Percentiles rank a stretch among this genome's conserved stretches.
phyloP scores from a whole-genome alignment of 2,113 vertebrate species.

The Eudyptes chrysolophus region DNA sequence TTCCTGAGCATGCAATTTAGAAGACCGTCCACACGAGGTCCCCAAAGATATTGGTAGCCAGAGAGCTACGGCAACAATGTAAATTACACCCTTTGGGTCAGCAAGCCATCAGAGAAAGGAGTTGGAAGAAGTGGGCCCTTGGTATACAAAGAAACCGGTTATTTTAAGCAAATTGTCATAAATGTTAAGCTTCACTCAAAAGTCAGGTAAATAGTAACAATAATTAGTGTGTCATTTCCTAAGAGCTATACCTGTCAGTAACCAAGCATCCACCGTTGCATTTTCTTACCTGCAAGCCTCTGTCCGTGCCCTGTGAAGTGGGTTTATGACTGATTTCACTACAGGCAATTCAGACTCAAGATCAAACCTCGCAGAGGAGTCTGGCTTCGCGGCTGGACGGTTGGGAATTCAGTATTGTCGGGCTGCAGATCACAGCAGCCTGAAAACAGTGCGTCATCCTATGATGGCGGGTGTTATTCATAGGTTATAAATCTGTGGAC shows the following conservation, averaged over 20 bases:
- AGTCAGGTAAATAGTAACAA: not conserved
- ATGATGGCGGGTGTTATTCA: not conserved
- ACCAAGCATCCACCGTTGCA: not conserved
- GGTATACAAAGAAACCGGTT: not conserved
- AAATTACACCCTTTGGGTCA: too few relatives aligned
- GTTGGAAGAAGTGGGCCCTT: not conserved
- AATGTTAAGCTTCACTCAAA: not conserved
- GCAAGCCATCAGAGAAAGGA: fast-evolving
- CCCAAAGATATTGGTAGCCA: fast-evolving
- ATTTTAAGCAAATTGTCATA: not conserved
- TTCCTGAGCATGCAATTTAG: not conserved
- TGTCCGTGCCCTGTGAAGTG: fast-evolving
- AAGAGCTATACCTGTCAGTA: not conserved
- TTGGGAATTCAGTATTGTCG: not conserved
- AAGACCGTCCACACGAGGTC: constrained; percentile 28
- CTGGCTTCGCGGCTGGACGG: not conserved
- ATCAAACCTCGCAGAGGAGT: not conserved
- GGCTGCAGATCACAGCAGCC: not conserved
- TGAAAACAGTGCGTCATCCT: not conserved
- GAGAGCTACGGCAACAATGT: not conserved
- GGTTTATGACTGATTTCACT: not conserved
- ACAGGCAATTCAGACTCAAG: not conserved
- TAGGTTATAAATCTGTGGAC: not conserved
- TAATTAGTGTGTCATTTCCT: not conserved
- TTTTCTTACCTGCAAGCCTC: not conserved